Base-by-base conservation (phyloP, 2,888 invertebrate species). In the Aromia moschata region DNA sequence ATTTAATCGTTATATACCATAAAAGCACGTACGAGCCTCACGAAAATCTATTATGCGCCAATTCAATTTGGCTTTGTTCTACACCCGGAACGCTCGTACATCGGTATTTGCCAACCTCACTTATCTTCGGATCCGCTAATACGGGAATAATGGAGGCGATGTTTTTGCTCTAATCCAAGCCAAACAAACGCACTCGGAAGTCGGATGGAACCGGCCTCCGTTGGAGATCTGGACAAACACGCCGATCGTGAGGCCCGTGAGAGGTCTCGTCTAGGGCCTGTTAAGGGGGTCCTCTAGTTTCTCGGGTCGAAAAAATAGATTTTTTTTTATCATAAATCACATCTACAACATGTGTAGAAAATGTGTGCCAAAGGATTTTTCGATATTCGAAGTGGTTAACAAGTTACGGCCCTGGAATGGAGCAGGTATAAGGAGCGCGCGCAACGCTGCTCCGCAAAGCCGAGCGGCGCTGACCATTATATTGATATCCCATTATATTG, bases 11-110 rank as follows among this genome's bases (percentile, higher is more conserved):
- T 63, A 57, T 45, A 60, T 60, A 55, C 55, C 43, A 56, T 58
- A 46, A 52, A 53, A 62, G 60, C 58, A 65, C 65, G 65, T 62
- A 56, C 38, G 53, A 60, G 60, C 57, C 43, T 25, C 25, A 37
- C 55, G 33, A 61, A 7, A 3, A 66, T 66, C 64, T 61, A 66
- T 66, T 66, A 66, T 64, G 58, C 61, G 58, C 66, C 63, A 64
- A 66, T 66, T 64, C 66, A 66, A 66, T 66, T 66, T 66, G 58
- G 66, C 66, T 64, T 66, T 66, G 64, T 66, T 66, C 58, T 60
- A 30, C 54, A 58, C 55, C 61, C 61, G 58, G 61, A 64, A n/a
- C n/a, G n/a, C n/a, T n/a, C 56, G 61, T 56, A 58, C 64, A 61
- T 61, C 58, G 54, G 58, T 64, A 60, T 64, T 64, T 64, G 64